phyloP scores from a whole-genome alignment of 2,113 vertebrate species.

The Oreochromis spilurus region DNA sequence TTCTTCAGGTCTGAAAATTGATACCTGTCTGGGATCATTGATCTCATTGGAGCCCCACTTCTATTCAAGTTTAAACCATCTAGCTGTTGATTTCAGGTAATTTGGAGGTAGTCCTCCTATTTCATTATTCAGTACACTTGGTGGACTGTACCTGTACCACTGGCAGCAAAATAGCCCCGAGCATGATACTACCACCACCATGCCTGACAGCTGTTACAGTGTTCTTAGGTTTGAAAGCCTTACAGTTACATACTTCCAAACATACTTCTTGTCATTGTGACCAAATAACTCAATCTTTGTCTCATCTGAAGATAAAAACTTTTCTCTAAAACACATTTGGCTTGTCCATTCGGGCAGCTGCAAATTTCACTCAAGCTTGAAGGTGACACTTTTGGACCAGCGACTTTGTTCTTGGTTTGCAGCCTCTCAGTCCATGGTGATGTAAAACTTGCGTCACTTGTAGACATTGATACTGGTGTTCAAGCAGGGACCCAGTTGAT shows the following conservation, averaged over 20 bases:
- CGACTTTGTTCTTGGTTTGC: not conserved
- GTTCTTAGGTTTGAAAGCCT: not conserved
- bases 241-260: not conserved
- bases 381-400: not conserved
- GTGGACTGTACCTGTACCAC: not conserved
- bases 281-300: not conserved
- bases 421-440: not conserved
- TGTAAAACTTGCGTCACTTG: not conserved
- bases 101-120: not conserved
- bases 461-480: not conserved
- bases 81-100: not conserved
- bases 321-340: not conserved
- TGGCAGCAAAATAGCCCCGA: not conserved
- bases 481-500: not conserved
- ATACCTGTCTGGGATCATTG: not conserved
- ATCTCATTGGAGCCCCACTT: not conserved
- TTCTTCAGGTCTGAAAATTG: not conserved
- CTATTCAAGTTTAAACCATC: not conserved
- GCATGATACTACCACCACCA: not conserved
- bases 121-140: not conserved
- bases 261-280: not conserved
- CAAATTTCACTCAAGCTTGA: not conserved
- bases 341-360: not conserved
- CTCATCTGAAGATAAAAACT: not conserved
- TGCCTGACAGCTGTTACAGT: not conserved